These are phyloP conservation scores for Galleria mellonella DNA, from an alignment of 1,140 invertebrate species.

Conservation along the genomic window DNA sequence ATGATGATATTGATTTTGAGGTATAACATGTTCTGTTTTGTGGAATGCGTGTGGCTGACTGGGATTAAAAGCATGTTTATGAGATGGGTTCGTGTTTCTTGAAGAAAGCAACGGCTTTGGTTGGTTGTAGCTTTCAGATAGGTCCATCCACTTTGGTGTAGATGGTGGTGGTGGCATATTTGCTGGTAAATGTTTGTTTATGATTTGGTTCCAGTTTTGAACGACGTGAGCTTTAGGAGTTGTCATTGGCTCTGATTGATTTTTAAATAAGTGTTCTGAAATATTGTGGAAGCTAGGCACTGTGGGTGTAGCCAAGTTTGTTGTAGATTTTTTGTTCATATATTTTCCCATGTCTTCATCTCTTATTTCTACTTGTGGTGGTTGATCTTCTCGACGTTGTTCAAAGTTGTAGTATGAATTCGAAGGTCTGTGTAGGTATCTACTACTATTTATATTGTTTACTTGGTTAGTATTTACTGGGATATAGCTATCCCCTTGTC, in stretches of 20 bases:
- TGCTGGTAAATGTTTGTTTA: constrained; percentile 6
- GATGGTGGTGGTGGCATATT: constrained; percentile 4
- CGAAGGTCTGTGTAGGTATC: constrained; percentile 14
- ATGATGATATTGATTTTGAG: too few relatives aligned
- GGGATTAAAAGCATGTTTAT: too few relatives aligned
- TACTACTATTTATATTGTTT: constrained; percentile 17
- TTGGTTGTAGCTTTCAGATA: background rate
- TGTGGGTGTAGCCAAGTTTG: background rate
- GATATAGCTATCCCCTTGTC: background rate
- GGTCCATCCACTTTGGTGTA: constrained; percentile 5
- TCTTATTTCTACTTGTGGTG: constrained; percentile 22
- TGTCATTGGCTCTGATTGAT: background rate
- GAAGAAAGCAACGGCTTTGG: too few relatives aligned
- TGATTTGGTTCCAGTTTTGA: constrained; percentile 1
- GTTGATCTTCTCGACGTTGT: constrained; percentile 20
- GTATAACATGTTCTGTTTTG: too few relatives aligned
- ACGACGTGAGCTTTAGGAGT: background rate
- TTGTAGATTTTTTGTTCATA: constrained; percentile 14
- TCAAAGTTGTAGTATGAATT: constrained; percentile 27
- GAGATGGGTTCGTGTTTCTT: too few relatives aligned
- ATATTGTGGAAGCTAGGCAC: background rate
- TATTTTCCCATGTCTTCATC: constrained; percentile 30
- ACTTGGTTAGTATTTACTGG: constrained; percentile 8
- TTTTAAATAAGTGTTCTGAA: background rate
- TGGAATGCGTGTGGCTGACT: too few relatives aligned